These are phyloP conservation scores for Agrochola circellaris DNA, from an alignment of 2,888 invertebrate genomes.

Conservation along the genomic window DNA sequence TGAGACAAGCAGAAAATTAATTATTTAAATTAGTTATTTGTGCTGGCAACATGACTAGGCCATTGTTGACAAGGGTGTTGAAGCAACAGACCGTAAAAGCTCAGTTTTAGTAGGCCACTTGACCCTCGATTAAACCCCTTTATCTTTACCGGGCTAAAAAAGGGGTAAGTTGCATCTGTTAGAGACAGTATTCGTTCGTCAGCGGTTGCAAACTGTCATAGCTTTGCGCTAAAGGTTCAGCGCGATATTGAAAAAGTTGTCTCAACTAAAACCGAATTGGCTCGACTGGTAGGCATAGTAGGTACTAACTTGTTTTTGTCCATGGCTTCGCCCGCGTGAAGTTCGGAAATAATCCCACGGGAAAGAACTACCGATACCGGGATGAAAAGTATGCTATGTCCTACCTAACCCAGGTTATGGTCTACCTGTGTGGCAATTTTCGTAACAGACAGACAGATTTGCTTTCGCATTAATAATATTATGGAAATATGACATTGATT, in stretches of 20 bases:
- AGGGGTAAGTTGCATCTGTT: too few relatives aligned
- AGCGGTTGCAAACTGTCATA: not conserved
- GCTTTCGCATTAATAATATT: too few relatives aligned
- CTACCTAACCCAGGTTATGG: too few relatives aligned
- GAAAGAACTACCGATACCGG: too few relatives aligned
- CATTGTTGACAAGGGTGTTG: constrained; percentile 18
- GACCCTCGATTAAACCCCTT: not conserved
- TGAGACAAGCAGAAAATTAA: not conserved
- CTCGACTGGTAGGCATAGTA: too few relatives aligned
- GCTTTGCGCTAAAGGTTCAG: not conserved
- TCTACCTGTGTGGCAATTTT: too few relatives aligned
- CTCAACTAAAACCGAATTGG: not conserved
- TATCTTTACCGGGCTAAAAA: not conserved
- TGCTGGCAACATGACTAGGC: constrained; percentile 13
- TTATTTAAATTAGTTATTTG: not conserved
- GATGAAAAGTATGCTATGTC: too few relatives aligned
- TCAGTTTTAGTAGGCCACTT: not conserved
- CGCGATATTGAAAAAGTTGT: not conserved
- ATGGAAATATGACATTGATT: too few relatives aligned
- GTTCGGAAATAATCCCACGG: too few relatives aligned
- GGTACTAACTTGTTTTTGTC: not conserved
- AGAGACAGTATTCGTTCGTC: not conserved
- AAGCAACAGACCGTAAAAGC: not conserved
- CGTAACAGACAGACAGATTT: too few relatives aligned
- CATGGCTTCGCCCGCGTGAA: not conserved